Evolutionary conservation across 2,113 vertebrate genomes (phyloP).

Genomic region (Speoplatyrhinus poulsoni): DNA sequence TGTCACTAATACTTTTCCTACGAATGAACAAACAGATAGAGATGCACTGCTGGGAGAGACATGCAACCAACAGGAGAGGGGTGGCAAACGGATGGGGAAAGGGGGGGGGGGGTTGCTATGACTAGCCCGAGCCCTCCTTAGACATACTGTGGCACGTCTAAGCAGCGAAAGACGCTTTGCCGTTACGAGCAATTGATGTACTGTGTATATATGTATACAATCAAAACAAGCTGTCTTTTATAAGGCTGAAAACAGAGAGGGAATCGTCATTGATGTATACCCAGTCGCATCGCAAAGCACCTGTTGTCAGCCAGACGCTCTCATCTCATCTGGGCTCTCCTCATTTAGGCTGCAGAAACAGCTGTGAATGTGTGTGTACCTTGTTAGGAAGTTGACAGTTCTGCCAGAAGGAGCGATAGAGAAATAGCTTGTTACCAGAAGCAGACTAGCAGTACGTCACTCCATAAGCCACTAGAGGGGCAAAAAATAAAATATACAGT

Average conservation of each 20-base stretch:
- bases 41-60: conserved; percentile 44
- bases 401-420: conserved; percentile 50
- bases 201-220: conserved; percentile 27
- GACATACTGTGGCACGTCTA: conserved; percentile 48
- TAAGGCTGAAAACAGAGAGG: conserved; percentile 34
- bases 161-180: conserved; percentile 43
- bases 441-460: conserved; percentile 49
- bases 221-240: conserved; percentile 55
- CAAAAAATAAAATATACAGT: neutral
- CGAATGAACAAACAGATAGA: conserved; percentile 67
- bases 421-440: conserved; percentile 59
- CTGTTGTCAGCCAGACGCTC: conserved; percentile 51
- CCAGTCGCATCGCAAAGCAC: conserved; percentile 31
- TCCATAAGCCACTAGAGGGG: conserved; percentile 3
- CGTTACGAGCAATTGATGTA: conserved; percentile 51
- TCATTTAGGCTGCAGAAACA: conserved; percentile 59
- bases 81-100: conserved; percentile 1
- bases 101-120: conserved; percentile 32
- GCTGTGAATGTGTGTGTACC: conserved; percentile 54
- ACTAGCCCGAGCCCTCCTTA: conserved; percentile 56
- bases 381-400: conserved; percentile 62
- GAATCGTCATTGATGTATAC: conserved; percentile 32
- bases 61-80: neutral
- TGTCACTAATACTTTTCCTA: conserved; percentile 63
- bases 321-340: conserved; percentile 52